Conservation (phyloP, 2,888 invertebrate species). For the Acanthoscelides obtectus region DNA sequence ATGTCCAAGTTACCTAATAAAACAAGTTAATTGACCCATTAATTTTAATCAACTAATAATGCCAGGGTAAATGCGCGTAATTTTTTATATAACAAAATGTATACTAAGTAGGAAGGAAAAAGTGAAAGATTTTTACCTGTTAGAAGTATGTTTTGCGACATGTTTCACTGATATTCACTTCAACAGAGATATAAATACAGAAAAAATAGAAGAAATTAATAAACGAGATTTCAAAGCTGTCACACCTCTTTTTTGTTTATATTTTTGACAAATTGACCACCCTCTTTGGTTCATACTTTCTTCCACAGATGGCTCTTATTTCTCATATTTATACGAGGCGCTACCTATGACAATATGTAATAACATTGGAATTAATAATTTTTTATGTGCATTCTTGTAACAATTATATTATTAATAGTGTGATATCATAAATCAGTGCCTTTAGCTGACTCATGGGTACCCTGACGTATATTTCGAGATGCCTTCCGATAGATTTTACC, state of each 20-base stretch:
- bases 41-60: background rate
- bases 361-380: too few relatives aligned
- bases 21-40: background rate
- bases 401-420: too few relatives aligned
- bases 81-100: background rate
- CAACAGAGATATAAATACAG: slow-evolving; percentile 11
- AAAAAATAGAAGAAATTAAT: slow-evolving; percentile 11
- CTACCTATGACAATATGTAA: too few relatives aligned
- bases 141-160: slow-evolving; percentile 30
- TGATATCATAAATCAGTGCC: too few relatives aligned
- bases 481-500: too few relatives aligned
- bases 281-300: too few relatives aligned
- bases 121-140: slow-evolving; percentile 24
- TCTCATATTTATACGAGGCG: too few relatives aligned
- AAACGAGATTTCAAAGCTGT: slow-evolving; percentile 20
- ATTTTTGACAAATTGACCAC: slow-evolving; percentile 25
- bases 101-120: background rate
- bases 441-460: too few relatives aligned
- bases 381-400: too few relatives aligned
- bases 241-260: slow-evolving; percentile 39
- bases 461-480: too few relatives aligned
- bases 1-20: slow-evolving; percentile 67
- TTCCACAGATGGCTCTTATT: too few relatives aligned
- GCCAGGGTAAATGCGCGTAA: background rate
- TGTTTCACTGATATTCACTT: slow-evolving; percentile 11